A percentile compares a stretch with the other conserved stretches of the same genome.
Evolutionary conservation across 1,140 invertebrate species (phyloP).

Genomic region (Mamestra configurata): DNA sequence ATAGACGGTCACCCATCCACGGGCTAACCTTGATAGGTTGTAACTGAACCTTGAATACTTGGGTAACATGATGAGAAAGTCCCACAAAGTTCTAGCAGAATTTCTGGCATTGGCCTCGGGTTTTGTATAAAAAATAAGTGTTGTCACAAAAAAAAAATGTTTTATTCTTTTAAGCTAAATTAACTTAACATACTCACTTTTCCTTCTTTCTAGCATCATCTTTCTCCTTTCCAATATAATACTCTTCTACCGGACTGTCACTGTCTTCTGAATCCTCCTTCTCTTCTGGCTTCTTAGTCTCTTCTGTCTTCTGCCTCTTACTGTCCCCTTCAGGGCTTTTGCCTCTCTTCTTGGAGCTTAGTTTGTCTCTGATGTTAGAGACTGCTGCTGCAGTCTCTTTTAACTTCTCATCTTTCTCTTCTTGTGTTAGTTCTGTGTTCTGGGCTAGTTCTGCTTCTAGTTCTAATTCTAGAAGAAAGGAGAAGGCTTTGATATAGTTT

Average conservation of each 20-base stretch:
- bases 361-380: constrained; percentile 88
- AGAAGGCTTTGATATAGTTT: background rate
- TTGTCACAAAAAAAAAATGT: no score
- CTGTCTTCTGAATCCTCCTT: constrained; percentile 60
- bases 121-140: no score
- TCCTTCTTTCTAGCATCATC: constrained; percentile 90
- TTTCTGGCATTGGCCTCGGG: no score
- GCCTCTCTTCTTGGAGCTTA: constrained; percentile 77
- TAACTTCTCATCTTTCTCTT: constrained; percentile 67
- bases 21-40: no score
- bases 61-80: no score
- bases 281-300: constrained; percentile 45
- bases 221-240: constrained; percentile 91
- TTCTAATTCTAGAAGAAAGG: constrained; percentile 73
- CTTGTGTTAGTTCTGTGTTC: constrained; percentile 55
- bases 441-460: constrained; percentile 60
- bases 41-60: no score
- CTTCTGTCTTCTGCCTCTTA: constrained; percentile 67
- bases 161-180: no score
- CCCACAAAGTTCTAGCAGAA: no score
- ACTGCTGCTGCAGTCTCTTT: constrained; percentile 77
- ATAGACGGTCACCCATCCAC: no score
- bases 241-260: constrained; percentile 87
- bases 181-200: constrained; percentile 86
- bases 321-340: constrained; percentile 74